These are phyloP conservation scores for Arizona elegans DNA, from an alignment of 2,113 vertebrate genomes.

Conservation along the genomic window DNA sequence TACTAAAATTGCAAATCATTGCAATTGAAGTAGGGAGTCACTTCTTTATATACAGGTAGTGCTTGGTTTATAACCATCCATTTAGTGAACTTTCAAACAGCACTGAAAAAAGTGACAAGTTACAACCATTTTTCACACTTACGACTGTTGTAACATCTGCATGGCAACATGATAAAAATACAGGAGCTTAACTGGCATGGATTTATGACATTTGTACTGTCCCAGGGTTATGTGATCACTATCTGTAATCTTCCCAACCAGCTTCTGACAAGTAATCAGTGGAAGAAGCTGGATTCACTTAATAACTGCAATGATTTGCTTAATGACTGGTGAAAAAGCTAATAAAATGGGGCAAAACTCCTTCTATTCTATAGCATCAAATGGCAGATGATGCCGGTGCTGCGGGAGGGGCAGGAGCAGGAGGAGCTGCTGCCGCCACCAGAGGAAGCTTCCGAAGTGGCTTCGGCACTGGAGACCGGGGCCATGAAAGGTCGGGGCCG, in stretches of 20 bases:
- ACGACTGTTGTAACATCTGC: background rate
- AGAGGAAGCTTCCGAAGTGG: too few relatives aligned
- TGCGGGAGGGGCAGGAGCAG: too few relatives aligned
- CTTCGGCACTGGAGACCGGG: too few relatives aligned
- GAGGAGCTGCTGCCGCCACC: too few relatives aligned
- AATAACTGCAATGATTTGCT: background rate
- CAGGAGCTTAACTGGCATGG: background rate
- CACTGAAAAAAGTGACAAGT: background rate
- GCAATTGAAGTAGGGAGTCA: background rate
- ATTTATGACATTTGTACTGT: background rate
- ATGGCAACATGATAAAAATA: background rate
- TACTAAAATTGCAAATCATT: background rate
- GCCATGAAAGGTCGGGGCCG: too few relatives aligned
- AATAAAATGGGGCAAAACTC: background rate
- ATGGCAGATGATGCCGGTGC: too few relatives aligned
- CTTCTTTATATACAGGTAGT: background rate
- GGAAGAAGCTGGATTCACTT: background rate
- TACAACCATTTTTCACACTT: background rate
- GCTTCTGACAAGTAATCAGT: background rate
- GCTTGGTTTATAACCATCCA: background rate
- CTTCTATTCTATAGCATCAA: too few relatives aligned
- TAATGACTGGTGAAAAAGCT: background rate
- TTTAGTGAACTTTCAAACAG: background rate
- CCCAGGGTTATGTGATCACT: background rate
- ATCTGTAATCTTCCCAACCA: background rate